Conservation (phyloP, 2,888 invertebrate species). For the Oscheius sp. region DNA sequence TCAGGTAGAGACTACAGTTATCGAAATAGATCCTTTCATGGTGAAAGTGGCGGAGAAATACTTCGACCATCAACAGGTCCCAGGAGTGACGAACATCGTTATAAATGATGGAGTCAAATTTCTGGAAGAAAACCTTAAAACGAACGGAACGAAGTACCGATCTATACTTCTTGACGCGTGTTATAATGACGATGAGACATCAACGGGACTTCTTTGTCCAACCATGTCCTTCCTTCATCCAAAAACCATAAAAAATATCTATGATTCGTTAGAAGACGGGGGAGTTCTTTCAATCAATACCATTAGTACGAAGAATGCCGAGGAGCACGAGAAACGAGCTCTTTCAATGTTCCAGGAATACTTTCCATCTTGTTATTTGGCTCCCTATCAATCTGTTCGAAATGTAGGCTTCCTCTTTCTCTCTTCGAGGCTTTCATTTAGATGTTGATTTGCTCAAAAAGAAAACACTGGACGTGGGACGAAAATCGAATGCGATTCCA, state of each 20-base stretch:
- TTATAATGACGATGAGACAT: constrained; percentile 28
- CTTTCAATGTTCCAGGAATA: constrained; percentile 27
- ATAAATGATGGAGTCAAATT: constrained; percentile 32
- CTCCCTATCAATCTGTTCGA: constrained; percentile 20
- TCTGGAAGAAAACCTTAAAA: constrained; percentile 10
- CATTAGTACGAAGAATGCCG: constrained; percentile 10
- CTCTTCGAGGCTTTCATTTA: constrained; percentile 21
- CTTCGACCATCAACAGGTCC: constrained; percentile 39
- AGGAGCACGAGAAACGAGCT: constrained; percentile 19
- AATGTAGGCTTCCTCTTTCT: constrained; percentile 2
- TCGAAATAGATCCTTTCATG: constrained; percentile 43
- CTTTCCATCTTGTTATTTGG: constrained; percentile 39
- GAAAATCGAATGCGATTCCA: constrained; percentile 29
- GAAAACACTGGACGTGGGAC: constrained; percentile 44
- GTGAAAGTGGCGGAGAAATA: constrained; percentile 37
- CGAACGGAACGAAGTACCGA: constrained; percentile 21
- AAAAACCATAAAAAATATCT: constrained; percentile 19
- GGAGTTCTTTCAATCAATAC: constrained; percentile 33
- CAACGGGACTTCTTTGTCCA: constrained; percentile 36
- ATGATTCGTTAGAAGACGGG: constrained; percentile 15
- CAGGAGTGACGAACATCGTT: constrained; percentile 30
- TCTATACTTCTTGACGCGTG: constrained; percentile 40
- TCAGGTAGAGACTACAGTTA: constrained; percentile 44
- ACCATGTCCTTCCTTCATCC: constrained; percentile 13
- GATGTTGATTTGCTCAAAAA: constrained; percentile 47